Conservation (phyloP, 2,797 vertebrate genomes). For the Carcharodon carcharias region DNA sequence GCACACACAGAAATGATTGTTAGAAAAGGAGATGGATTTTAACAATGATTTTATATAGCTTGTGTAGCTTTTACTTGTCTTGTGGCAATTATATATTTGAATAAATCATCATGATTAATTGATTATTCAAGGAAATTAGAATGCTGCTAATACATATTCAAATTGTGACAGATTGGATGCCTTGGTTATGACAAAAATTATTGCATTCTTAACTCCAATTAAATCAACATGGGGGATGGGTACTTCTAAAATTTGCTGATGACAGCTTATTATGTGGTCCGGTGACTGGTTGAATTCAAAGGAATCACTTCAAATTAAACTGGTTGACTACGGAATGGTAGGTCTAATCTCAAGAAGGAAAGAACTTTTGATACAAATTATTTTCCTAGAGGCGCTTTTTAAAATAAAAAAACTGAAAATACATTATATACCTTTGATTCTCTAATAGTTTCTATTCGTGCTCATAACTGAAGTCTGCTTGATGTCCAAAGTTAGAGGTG, state of each 20-base stretch:
- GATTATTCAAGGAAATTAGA: neutral
- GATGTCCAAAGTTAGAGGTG: neutral
- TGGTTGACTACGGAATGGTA: neutral
- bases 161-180: neutral
- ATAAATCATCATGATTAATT: neutral
- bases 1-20: neutral
- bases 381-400: neutral
- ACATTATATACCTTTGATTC: neutral
- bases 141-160: too few species aligned
- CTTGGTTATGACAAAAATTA: neutral
- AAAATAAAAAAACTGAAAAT: neutral
- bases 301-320: neutral
- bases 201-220: too few species aligned
- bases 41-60: neutral
- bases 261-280: neutral
- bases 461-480: neutral
- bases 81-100: neutral
- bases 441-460: neutral
- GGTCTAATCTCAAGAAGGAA: neutral
- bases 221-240: too few species aligned
- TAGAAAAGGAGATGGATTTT: neutral
- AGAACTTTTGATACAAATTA: neutral
- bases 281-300: neutral
- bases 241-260: neutral
- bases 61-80: neutral